Evolutionary conservation across 2,888 invertebrate species (phyloP).

Genomic region (Nineta flava): DNA sequence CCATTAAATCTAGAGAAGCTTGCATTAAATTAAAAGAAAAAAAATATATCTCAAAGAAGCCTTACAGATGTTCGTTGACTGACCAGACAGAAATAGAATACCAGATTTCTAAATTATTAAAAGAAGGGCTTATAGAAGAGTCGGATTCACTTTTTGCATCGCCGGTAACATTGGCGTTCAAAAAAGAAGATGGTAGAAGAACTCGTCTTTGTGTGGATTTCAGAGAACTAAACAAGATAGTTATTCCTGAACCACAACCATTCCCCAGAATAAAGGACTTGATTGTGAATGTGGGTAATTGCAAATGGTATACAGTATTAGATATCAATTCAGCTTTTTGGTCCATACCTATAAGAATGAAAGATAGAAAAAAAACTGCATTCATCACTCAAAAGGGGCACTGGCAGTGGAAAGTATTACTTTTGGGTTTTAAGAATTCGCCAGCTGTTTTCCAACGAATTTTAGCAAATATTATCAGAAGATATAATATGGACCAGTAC

Average conservation of each 20-base stretch:
- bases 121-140: conserved; percentile 5
- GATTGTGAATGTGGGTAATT: conserved; percentile 10
- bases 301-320: conserved; percentile 11
- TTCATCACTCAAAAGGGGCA: neutral
- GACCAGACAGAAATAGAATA: conserved; percentile 10
- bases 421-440: neutral
- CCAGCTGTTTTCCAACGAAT: neutral
- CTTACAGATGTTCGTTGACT: conserved; percentile 12
- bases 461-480: neutral
- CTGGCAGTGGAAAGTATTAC: too few species aligned
- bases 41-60: conserved; percentile 10
- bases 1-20: conserved; percentile 13
- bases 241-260: conserved; percentile 13
- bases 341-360: conserved; percentile 7
- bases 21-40: conserved; percentile 9
- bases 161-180: conserved; percentile 9
- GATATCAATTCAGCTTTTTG: conserved; percentile 17
- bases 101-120: conserved; percentile 7
- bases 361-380: neutral
- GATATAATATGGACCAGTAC: neutral
- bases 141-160: neutral
- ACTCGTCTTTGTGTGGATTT: conserved; percentile 14
- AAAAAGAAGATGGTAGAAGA: conserved; percentile 14
- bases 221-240: conserved; percentile 13
- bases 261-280: conserved; percentile 15